A percentile compares a stretch with the other conserved stretches of the same genome.
Conservation (phyloP, 1,140 invertebrate species). For the Frieseomelitta varia region DNA sequence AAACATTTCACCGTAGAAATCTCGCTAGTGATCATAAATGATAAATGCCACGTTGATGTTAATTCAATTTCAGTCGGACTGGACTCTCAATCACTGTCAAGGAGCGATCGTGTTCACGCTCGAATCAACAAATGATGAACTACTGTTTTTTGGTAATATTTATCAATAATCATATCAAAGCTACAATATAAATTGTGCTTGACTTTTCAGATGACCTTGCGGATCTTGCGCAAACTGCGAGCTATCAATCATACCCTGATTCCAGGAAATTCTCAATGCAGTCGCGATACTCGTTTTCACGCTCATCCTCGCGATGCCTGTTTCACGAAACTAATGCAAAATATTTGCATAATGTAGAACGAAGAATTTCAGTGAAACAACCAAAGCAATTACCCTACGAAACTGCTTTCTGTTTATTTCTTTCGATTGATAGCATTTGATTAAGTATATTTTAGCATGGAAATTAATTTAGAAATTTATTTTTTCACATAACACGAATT, state of each 20-base stretch:
- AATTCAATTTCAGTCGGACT: neutral
- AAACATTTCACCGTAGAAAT: neutral
- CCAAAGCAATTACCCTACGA: neutral
- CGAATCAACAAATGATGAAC: neutral
- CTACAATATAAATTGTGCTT: neutral
- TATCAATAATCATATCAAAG: constrained; percentile 3
- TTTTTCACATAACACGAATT: neutral
- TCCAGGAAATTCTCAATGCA: no score
- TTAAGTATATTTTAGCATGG: neutral
- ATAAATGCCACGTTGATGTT: neutral
- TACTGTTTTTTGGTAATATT: neutral
- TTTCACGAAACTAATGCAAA: neutral
- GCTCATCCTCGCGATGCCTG: neutral
- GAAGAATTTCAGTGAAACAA: neutral
- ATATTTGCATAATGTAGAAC: neutral
- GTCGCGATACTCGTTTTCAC: neutral
- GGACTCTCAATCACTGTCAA: constrained; percentile 7
- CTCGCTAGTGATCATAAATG: neutral
- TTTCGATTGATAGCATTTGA: neutral
- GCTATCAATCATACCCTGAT: neutral
- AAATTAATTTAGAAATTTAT: neutral
- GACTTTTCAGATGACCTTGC: neutral
- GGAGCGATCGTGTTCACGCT: neutral
- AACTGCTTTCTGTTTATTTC: neutral
- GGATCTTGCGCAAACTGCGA: no score